Percentiles rank a stretch among this genome's conserved stretches.
These are phyloP conservation scores for Apis florea DNA, from an alignment of 1,140 invertebrate species.

Conservation along the genomic window DNA sequence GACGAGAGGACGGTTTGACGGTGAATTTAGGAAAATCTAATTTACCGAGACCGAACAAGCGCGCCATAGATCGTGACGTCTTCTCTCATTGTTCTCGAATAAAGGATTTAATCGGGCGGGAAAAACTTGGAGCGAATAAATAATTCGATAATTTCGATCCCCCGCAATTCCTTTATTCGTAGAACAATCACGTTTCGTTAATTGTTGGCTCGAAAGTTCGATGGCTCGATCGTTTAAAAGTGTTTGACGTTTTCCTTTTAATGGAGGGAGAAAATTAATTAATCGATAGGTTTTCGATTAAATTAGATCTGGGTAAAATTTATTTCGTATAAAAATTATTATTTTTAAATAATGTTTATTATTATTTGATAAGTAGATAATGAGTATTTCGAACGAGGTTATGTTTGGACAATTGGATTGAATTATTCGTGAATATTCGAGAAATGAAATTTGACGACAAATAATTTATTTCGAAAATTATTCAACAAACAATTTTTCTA, in stretches of 20 bases:
- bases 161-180: not conserved
- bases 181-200: not conserved
- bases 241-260: not conserved
- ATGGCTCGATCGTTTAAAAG: not conserved
- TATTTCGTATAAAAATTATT: no score
- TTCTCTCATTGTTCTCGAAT: conserved; percentile 21
- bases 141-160: not conserved
- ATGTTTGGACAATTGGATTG: no score
- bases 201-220: not conserved
- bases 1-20: conserved; percentile 20
- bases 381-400: no score
- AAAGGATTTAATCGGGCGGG: not conserved
- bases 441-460: no score
- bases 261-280: no score
- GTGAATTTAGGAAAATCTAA: conserved; percentile 37
- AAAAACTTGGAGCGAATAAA: not conserved
- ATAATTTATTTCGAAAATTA: no score
- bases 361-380: no score
- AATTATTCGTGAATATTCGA: no score
- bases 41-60: conserved; percentile 1
- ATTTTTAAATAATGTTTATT: no score
- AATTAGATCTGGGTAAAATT: no score
- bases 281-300: no score
- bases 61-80: not conserved
- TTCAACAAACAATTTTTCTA: not conserved